These are phyloP conservation scores for Phaethon lepturus DNA, from an alignment of 2,113 vertebrate species.

Conservation along the genomic window DNA sequence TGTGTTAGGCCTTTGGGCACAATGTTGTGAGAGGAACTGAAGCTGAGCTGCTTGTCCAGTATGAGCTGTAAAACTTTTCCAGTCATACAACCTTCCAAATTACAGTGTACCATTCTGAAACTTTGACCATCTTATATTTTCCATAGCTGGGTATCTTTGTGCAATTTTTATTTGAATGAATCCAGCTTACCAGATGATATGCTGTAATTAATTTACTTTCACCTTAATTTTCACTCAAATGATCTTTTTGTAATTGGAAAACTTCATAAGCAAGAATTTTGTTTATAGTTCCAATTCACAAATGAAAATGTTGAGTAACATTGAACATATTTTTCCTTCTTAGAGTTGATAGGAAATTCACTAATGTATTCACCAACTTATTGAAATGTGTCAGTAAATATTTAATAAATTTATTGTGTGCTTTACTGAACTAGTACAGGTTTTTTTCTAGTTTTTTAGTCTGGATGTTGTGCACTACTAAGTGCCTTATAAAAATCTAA, in stretches of 20 bases:
- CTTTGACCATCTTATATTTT: neutral
- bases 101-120: neutral
- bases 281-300: neutral
- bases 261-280: neutral
- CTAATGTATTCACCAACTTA: neutral
- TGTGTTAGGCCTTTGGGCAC: neutral
- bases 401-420: neutral
- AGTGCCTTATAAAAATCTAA: neutral
- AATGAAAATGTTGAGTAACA: neutral
- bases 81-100: neutral
- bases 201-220: neutral
- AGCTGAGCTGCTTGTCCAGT: neutral
- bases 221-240: neutral
- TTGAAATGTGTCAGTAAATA: neutral
- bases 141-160: neutral
- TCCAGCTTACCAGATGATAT: neutral
- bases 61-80: neutral
- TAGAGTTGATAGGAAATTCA: neutral
- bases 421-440: neutral
- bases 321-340: neutral
- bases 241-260: neutral
- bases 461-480: neutral
- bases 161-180: neutral
- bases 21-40: neutral
- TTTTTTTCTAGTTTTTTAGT: neutral